These are phyloP conservation scores for Hormiphora californensis DNA, from an alignment of 37 sponge, comb jelly and placozoan genomes.

Conservation along the genomic window DNA sequence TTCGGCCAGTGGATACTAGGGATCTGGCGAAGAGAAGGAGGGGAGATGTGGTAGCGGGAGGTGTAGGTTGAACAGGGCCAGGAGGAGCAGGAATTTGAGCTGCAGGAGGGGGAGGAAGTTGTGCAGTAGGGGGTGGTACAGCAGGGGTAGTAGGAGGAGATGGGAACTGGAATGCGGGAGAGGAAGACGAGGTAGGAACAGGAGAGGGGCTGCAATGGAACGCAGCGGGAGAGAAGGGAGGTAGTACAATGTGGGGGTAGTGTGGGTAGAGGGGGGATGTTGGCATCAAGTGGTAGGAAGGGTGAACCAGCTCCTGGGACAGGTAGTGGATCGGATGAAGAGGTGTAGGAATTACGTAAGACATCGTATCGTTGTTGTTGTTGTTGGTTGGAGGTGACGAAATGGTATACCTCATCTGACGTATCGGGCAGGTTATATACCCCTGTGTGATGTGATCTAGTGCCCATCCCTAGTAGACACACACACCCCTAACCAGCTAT, in stretches of 20 bases:
- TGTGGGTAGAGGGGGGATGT: background rate
- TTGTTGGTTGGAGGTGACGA: background rate
- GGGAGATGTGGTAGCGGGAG: background rate
- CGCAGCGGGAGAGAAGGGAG: background rate
- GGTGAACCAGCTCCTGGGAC: too few species aligned
- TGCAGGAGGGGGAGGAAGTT: too few species aligned
- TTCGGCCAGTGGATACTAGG: background rate
- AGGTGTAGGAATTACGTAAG: background rate
- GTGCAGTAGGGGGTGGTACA: background rate
- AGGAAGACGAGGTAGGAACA: background rate
- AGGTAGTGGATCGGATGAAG: too few species aligned
- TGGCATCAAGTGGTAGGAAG: too few species aligned
- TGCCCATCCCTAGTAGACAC: too few species aligned
- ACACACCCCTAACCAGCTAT: too few species aligned
- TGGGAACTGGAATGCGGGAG: slow-evolving; percentile 28
- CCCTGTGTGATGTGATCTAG: background rate
- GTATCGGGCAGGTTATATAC: slow-evolving; percentile 26
- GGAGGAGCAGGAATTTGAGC: too few species aligned
- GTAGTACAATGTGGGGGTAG: slow-evolving; percentile 35
- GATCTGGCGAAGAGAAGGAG: background rate
- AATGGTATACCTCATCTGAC: slow-evolving; percentile 28
- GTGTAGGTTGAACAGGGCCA: background rate
- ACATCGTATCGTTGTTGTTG: slow-evolving; percentile 6
- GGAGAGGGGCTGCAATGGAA: too few species aligned
- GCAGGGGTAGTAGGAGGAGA: slow-evolving; percentile 20